Evolutionary conservation across 1,140 invertebrate species (phyloP).

Genomic region (Cotesia glomerata): DNA sequence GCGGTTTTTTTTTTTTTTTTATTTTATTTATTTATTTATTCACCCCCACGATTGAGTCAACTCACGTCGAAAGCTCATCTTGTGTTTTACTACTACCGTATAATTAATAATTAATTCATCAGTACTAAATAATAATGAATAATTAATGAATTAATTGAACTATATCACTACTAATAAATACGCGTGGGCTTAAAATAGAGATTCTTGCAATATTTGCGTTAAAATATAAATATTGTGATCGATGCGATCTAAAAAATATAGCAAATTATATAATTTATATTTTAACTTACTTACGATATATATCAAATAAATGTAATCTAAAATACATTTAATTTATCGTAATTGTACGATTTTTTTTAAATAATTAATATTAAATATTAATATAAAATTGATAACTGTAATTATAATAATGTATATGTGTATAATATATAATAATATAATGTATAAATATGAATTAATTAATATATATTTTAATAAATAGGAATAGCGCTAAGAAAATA

Average conservation of each 20-base stretch:
- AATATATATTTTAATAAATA: slow-evolving; percentile 1
- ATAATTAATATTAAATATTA: too few relatives aligned
- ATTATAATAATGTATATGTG: background rate
- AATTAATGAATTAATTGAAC: background rate
- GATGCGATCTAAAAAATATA: slow-evolving; percentile 17
- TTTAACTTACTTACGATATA: background rate
- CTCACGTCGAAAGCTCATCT: background rate
- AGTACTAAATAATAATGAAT: background rate
- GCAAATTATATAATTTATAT: background rate
- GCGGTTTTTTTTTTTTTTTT: background rate
- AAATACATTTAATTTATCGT: too few relatives aligned
- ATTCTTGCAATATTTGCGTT: background rate
- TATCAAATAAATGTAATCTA: background rate
- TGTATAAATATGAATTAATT: too few relatives aligned
- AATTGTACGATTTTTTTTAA: too few relatives aligned
- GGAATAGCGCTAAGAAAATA: background rate
- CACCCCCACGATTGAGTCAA: slow-evolving; percentile 24
- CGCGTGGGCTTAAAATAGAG: background rate
- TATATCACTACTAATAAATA: background rate
- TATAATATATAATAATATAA: background rate
- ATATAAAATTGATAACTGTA: too few relatives aligned
- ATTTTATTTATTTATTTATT: too few relatives aligned
- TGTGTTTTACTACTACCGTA: slow-evolving; percentile 11
- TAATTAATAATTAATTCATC: background rate
- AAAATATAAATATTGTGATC: slow-evolving; percentile 8